Evolutionary conservation across 2,797 vertebrate genomes (phyloP).

Genomic region (Limosa lapponica): DNA sequence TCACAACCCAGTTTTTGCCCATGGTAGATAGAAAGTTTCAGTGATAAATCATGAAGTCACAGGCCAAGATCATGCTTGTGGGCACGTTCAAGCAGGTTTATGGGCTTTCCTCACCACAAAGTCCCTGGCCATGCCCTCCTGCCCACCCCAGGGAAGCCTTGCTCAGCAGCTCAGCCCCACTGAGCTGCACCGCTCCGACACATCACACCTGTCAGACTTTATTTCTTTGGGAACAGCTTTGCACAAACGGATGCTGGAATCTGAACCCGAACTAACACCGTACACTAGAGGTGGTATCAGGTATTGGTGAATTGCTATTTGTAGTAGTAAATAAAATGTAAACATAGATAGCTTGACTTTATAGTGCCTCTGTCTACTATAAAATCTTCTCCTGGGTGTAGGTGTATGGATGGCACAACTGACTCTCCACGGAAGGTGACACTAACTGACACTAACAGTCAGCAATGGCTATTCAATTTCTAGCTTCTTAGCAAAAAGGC

Average conservation of each 20-base stretch:
- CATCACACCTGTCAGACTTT: accelerated
- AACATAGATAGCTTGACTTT: background rate
- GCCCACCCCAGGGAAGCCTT: background rate
- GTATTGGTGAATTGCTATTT: background rate
- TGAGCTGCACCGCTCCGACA: accelerated
- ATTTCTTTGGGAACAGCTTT: background rate
- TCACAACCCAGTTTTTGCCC: background rate
- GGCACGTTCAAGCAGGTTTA: background rate
- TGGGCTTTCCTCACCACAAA: background rate
- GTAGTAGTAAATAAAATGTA: background rate
- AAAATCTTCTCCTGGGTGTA: background rate
- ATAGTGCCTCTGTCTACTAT: background rate
- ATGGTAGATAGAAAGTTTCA: background rate
- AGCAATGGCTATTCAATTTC: background rate
- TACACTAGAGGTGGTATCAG: background rate
- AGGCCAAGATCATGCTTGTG: background rate
- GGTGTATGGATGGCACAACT: background rate
- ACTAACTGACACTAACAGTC: background rate
- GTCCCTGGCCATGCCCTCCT: background rate
- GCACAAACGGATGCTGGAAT: background rate
- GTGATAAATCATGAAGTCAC: background rate
- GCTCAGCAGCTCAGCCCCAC: background rate
- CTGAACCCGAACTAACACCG: background rate
- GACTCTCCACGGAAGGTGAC: background rate
- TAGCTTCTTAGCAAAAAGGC: background rate